These are phyloP conservation scores for Opisthograptis luteolata DNA, from an alignment of 2,888 invertebrate species.

Conservation along the genomic window DNA sequence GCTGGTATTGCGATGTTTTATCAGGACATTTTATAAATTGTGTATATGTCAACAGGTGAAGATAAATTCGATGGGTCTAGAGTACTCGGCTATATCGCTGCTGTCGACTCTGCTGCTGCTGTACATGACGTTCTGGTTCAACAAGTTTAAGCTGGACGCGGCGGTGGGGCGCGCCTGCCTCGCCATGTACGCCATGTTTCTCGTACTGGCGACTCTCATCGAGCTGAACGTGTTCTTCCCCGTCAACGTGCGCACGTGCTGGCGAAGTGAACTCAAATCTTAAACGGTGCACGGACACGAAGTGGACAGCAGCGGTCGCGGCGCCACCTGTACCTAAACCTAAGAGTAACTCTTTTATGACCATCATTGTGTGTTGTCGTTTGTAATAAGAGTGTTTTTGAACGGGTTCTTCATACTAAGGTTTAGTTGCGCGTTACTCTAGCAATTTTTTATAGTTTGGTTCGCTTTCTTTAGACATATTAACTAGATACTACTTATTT, in stretches of 20 bases:
- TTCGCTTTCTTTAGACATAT: constrained; percentile 11
- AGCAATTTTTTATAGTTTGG: constrained; percentile 18
- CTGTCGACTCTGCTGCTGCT: constrained; percentile 93
- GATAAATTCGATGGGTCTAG: constrained; percentile 95
- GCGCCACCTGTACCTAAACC: constrained; percentile 43
- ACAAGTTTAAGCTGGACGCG: constrained; percentile 94
- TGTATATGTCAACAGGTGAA: constrained; percentile 83
- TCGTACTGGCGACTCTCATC: constrained; percentile 94
- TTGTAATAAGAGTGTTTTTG: constrained; percentile 37
- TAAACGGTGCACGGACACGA: constrained; percentile 55
- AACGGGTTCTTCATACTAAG: constrained; percentile 10
- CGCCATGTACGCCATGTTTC: constrained; percentile 94
- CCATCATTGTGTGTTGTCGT: constrained; percentile 39
- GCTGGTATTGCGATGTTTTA: constrained; percentile 39
- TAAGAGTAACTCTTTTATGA: constrained; percentile 38
- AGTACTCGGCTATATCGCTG: constrained; percentile 95
- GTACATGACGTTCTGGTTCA: constrained; percentile 92
- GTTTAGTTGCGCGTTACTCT: constrained; percentile 6
- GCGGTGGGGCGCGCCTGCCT: constrained; percentile 93
- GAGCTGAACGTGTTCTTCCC: constrained; percentile 97
- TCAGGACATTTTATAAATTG: background rate
- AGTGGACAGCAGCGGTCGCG: constrained; percentile 47
- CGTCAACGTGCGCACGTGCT: constrained; percentile 94
- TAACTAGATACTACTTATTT: constrained; percentile 1
- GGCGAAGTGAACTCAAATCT: constrained; percentile 78